Percentiles rank a stretch among this genome's conserved stretches.
Conservation (phyloP, 1,140 invertebrate species). For the Calliopsis andreniformis region DNA sequence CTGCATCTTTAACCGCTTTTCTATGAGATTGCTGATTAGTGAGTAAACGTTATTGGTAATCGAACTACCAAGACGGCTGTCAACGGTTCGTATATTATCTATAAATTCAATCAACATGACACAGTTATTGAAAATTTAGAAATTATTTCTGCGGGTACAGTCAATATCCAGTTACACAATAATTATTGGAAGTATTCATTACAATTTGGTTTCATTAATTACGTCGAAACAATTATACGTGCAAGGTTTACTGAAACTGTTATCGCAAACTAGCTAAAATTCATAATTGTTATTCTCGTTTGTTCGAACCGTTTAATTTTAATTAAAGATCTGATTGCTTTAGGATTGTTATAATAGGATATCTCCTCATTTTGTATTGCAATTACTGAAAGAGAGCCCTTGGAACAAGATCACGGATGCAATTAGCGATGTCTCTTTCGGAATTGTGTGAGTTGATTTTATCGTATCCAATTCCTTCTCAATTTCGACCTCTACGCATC, state of each 20-base stretch:
- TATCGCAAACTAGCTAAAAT: not conserved
- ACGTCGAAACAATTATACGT: not conserved
- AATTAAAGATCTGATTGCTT: not conserved
- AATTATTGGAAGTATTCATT: not conserved
- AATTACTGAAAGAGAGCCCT: conserved; percentile 41
- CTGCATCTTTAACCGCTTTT: no score
- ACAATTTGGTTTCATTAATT: conserved; percentile 1
- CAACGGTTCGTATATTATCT: no score
- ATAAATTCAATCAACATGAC: no score
- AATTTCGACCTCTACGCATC: conserved; percentile 51
- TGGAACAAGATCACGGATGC: conserved; percentile 29
- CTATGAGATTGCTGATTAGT: no score
- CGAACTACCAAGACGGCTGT: no score
- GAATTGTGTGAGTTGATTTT: conserved; percentile 50
- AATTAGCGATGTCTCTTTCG: conserved; percentile 36
- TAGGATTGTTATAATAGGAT: not conserved
- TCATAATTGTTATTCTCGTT: not conserved
- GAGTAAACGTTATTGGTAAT: no score
- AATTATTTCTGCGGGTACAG: not conserved
- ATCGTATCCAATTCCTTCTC: conserved; percentile 42
- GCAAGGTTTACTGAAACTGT: not conserved
- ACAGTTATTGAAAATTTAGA: not conserved
- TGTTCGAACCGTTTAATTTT: not conserved
- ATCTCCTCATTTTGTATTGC: not conserved
- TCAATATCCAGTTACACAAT: not conserved